These are phyloP conservation scores for Cyclina sinensis DNA, from an alignment of 1,140 invertebrate genomes.

Conservation along the genomic window DNA sequence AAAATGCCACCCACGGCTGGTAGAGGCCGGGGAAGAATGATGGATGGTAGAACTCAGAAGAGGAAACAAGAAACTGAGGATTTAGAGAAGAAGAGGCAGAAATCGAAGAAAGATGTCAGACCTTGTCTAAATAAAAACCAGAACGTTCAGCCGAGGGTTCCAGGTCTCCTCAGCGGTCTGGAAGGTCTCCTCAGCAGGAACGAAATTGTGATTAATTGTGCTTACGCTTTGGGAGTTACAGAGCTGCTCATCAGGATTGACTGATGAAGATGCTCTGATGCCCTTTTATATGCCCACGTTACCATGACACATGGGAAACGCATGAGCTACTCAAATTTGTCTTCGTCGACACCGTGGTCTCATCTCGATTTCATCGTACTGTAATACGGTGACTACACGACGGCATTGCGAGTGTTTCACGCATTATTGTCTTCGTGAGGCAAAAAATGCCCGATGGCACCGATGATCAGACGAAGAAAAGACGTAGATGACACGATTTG, in stretches of 20 bases:
- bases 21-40: background rate
- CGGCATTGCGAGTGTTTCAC: conserved; percentile 19
- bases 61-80: conserved; percentile 38
- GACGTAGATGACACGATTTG: conserved; percentile 58
- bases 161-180: no score
- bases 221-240: background rate
- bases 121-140: no score
- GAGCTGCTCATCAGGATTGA: conserved; percentile 38
- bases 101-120: no score
- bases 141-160: no score
- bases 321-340: conserved; percentile 65
- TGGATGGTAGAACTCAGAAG: background rate
- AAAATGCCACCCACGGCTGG: background rate
- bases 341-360: conserved; percentile 57
- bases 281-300: conserved; percentile 53
- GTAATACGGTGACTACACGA: conserved; percentile 41
- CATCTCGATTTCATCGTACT: no score
- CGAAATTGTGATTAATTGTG: conserved; percentile 51
- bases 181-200: conserved; percentile 36
- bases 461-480: conserved; percentile 30
- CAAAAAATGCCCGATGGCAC: conserved; percentile 17
- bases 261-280: conserved; percentile 38
- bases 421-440: background rate
- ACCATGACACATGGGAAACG: conserved; percentile 41
- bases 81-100: conserved; percentile 40